Percentiles rank a stretch among this genome's conserved stretches.
Conservation (phyloP, 2,888 invertebrate species). For the Linyphia triangularis region DNA sequence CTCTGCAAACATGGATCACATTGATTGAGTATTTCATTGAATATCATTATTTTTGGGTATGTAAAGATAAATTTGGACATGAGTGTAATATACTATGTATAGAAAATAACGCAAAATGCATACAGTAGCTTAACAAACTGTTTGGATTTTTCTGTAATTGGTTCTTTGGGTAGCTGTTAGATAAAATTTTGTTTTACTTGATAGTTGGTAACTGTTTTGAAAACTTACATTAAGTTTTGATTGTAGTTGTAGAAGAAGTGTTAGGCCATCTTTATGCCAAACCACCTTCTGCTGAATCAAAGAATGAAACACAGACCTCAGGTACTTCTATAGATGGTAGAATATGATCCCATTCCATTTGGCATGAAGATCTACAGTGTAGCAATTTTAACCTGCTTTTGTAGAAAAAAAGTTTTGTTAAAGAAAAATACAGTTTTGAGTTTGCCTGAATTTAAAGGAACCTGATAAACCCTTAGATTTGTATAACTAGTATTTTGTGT, state of each 20-base stretch:
- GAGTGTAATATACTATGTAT: no score
- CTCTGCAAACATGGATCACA: no score
- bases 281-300: slow-evolving; percentile 73
- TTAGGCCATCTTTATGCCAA: slow-evolving; percentile 75
- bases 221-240: not conserved
- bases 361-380: slow-evolving; percentile 16
- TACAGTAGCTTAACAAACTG: no score
- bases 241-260: slow-evolving; percentile 74
- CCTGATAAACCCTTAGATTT: no score
- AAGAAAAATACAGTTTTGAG: not conserved
- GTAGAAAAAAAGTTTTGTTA: not conserved
- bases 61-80: no score
- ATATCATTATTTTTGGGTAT: no score
- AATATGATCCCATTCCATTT: slow-evolving; percentile 3
- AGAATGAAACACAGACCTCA: slow-evolving; percentile 72
- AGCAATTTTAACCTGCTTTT: not conserved
- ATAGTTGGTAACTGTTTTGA: not conserved
- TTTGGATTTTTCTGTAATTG: no score
- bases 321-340: slow-evolving; percentile 43
- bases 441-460: not conserved
- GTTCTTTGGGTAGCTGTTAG: no score
- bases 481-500: not conserved
- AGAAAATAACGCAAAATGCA: no score
- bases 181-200: no score
- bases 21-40: no score